Evolutionary conservation across 2,113 vertebrate genomes (phyloP).

Genomic region (Pseudorectes ferrugineus): DNA sequence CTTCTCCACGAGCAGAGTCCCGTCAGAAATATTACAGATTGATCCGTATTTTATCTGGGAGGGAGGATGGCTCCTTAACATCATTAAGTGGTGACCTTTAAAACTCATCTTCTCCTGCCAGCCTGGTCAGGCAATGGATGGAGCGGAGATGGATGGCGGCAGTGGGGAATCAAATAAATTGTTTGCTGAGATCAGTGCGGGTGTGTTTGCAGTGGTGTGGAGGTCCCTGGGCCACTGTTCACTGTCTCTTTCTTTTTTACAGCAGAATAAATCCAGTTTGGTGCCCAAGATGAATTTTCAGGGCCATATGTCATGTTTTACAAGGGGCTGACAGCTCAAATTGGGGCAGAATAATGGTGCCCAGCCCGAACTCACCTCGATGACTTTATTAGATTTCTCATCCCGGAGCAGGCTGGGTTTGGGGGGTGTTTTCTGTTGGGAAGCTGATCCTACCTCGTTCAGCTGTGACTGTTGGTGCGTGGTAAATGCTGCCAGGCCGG

Average conservation of each 20-base stretch:
- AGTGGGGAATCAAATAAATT: background rate
- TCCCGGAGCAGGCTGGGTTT: background rate
- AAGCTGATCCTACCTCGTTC: background rate
- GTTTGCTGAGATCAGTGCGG: conserved; percentile 7
- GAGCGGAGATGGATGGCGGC: conserved; percentile 30
- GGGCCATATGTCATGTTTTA: conserved; percentile 45
- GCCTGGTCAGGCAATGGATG: background rate
- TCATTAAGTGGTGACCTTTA: conserved; percentile 64
- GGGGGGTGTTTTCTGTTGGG: background rate
- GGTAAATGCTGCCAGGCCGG: background rate
- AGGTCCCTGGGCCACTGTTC: conserved; percentile 30
- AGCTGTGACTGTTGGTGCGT: background rate
- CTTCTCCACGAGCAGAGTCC: background rate
- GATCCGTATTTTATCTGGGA: conserved; percentile 42
- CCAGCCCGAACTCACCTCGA: background rate
- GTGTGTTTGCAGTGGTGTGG: background rate
- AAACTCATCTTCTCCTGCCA: conserved; percentile 41
- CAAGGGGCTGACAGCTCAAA: conserved; percentile 35
- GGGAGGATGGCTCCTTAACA: conserved; percentile 38
- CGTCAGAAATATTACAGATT: conserved; percentile 32
- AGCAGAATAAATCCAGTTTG: conserved; percentile 56
- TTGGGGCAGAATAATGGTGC: conserved; percentile 40
- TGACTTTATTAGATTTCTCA: conserved; percentile 21
- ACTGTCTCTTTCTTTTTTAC: conserved; percentile 28
- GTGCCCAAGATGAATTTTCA: conserved; percentile 25